Percentiles rank a stretch among this genome's conserved stretches.
Evolutionary conservation across 1,140 invertebrate genomes (phyloP).

Genomic region (Caligus rogercresseyi): DNA sequence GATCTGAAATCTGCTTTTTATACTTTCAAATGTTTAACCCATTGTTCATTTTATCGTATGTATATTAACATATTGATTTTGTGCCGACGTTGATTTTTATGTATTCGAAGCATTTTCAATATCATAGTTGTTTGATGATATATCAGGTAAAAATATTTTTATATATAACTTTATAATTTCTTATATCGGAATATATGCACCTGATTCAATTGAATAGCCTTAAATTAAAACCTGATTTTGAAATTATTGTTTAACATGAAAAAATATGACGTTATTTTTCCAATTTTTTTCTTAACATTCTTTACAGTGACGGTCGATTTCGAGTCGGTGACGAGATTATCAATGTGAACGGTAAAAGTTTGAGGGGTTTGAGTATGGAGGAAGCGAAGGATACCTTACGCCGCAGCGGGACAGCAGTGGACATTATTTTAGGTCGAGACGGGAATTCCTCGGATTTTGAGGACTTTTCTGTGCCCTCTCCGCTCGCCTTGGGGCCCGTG

Average conservation of each 20-base stretch:
- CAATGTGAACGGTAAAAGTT: conserved; percentile 59
- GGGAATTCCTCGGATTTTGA: not conserved
- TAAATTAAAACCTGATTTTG: no score
- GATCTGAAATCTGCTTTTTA: not conserved
- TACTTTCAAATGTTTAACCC: not conserved
- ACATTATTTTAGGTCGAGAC: conserved; percentile 44
- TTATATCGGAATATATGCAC: no score
- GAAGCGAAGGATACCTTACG: conserved; percentile 51
- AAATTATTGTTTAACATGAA: no score
- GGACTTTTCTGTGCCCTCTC: not conserved
- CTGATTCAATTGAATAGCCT: no score
- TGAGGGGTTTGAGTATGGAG: conserved; percentile 52
- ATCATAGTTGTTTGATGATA: not conserved
- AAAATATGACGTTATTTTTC: no score
- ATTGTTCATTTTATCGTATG: no score
- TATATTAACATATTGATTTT: not conserved
- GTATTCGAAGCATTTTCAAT: not conserved
- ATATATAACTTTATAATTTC: no score
- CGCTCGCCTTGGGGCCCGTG: not conserved
- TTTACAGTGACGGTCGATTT: conserved; percentile 51
- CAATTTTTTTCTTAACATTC: no score
- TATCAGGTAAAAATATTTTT: not conserved
- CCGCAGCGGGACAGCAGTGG: conserved; percentile 43
- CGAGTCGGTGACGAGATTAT: conserved; percentile 64
- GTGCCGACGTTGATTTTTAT: not conserved